phyloP scores from a whole-genome alignment of 2,113 vertebrate genomes.

The Cavia porcellus region DNA sequence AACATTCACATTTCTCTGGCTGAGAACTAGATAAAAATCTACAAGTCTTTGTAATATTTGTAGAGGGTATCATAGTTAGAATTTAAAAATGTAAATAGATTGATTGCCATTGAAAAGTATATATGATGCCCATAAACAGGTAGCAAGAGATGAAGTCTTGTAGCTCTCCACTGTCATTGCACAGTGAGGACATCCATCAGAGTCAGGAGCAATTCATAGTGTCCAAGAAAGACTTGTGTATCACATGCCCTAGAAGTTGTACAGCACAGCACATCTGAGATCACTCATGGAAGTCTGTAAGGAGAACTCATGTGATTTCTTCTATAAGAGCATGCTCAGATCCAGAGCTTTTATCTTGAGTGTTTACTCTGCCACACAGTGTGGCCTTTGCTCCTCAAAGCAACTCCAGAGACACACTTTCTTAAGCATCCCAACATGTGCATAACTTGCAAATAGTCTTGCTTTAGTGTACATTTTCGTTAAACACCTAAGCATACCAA shows the following conservation, averaged over 20 bases:
- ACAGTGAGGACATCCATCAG: neutral
- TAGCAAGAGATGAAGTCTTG: accelerated
- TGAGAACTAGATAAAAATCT: neutral
- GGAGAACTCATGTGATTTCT: neutral
- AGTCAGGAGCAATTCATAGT: neutral
- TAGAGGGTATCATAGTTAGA: neutral
- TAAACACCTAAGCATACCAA: neutral
- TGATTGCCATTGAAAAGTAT: neutral
- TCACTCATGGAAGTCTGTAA: neutral
- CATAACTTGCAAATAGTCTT: neutral
- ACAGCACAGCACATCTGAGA: neutral
- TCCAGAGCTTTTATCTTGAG: neutral
- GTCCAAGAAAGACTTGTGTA: neutral
- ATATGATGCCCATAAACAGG: neutral
- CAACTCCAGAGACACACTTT: neutral
- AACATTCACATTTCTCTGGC: neutral
- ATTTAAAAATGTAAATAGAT: neutral
- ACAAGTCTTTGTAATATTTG: neutral
- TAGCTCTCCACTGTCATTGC: neutral
- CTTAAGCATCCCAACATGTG: neutral
- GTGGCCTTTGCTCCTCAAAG: neutral
- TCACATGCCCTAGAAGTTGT: neutral
- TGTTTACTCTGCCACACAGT: neutral
- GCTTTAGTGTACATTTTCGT: neutral
- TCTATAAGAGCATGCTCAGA: neutral